Percentiles rank a stretch among this genome's conserved stretches.
Conservation (phyloP, 2,113 vertebrate genomes). For the Leucopsar rothschildi region DNA sequence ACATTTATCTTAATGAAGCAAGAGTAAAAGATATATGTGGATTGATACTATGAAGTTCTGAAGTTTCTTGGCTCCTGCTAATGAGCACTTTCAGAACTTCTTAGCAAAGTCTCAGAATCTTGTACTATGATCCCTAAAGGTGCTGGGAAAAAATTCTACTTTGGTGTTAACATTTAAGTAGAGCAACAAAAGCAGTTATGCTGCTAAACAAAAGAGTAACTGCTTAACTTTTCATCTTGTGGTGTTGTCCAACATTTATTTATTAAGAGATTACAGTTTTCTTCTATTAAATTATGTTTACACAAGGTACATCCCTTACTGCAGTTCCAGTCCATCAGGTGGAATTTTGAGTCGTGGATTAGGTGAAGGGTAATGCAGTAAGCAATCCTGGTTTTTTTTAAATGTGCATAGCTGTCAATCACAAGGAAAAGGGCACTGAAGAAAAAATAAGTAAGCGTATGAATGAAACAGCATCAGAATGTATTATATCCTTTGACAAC, state of each 20-base stretch:
- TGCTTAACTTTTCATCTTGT: background rate
- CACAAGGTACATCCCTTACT: background rate
- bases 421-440: background rate
- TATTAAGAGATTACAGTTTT: background rate
- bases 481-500: background rate
- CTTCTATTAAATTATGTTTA: background rate
- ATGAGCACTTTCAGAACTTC: background rate
- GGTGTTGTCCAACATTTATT: background rate
- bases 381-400: background rate
- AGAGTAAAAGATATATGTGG: background rate
- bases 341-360: background rate
- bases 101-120: background rate
- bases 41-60: background rate
- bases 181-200: background rate
- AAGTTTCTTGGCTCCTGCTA: background rate
- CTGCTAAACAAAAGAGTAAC: background rate
- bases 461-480: background rate
- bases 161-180: background rate
- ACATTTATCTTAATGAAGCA: background rate
- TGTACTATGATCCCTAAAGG: background rate
- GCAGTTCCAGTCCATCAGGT: background rate
- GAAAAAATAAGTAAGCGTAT: background rate
- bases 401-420: background rate
- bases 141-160: background rate
- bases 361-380: conserved; percentile 39